These are phyloP conservation scores for Tangara arthus DNA, from an alignment of 2,797 vertebrate species.

Conservation along the genomic window DNA sequence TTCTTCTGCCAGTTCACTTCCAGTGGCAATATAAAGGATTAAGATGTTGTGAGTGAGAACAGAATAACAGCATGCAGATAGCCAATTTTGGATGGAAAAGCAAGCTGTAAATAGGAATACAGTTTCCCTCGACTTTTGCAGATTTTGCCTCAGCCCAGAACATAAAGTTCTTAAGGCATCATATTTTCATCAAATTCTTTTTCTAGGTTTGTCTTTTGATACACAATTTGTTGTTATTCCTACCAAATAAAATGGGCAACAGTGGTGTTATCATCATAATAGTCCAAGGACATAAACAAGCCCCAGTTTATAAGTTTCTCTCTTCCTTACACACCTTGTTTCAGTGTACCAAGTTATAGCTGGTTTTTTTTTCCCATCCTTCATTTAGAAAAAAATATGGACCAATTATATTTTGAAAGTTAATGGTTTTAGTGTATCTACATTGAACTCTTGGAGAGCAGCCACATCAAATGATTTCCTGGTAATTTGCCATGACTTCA, in stretches of 20 bases:
- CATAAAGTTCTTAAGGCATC: not conserved
- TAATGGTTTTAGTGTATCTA: slow-evolving; percentile 34
- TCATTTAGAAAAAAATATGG: not conserved
- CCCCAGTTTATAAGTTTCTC: not conserved
- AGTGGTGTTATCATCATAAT: not conserved
- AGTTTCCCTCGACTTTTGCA: not conserved
- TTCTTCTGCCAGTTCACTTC: not conserved
- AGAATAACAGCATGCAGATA: not conserved
- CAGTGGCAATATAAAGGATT: not conserved
- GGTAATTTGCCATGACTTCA: slow-evolving; percentile 17
- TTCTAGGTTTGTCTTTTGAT: not conserved
- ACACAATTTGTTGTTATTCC: not conserved
- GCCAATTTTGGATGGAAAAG: not conserved
- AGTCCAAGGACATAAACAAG: not conserved
- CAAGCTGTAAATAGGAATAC: not conserved
- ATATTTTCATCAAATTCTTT: not conserved
- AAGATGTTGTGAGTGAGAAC: not conserved
- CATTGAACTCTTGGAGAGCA: not conserved
- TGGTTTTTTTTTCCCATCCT: not conserved
- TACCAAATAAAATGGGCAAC: not conserved
- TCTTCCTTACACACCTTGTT: not conserved
- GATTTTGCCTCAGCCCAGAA: not conserved
- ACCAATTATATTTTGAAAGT: slow-evolving; percentile 18
- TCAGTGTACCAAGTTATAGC: not conserved
- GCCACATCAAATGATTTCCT: slow-evolving; percentile 36